phyloP scores from a whole-genome alignment of 2,888 invertebrate species.

The Lasioglossum malachurum region DNA sequence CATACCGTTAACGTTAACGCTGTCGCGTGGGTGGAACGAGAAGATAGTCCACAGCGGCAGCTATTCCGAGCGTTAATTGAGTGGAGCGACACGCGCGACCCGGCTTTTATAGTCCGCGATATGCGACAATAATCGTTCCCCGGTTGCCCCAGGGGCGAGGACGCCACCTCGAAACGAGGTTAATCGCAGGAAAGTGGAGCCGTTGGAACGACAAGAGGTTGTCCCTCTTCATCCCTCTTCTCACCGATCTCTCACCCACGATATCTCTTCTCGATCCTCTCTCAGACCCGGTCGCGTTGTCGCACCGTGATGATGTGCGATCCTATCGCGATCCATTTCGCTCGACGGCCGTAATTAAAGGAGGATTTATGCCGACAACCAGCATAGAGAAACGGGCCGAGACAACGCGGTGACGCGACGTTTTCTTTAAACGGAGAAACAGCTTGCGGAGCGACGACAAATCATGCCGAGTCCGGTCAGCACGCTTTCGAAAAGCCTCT shows the following conservation, averaged over 20 bases:
- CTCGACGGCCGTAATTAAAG: constrained; percentile 10
- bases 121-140: constrained; percentile 71
- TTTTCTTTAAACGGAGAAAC: constrained; percentile 13
- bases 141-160: constrained; percentile 77
- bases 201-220: constrained; percentile 7
- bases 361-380: constrained; percentile 24
- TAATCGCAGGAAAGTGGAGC: constrained; percentile 74
- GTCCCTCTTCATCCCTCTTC: background rate
- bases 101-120: constrained; percentile 49
- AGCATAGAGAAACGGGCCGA: constrained; percentile 9
- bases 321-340: constrained; percentile 47
- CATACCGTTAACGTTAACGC: constrained; percentile 21
- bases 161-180: constrained; percentile 79
- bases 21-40: constrained; percentile 30
- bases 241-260: constrained; percentile 34
- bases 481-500: background rate
- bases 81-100: constrained; percentile 34
- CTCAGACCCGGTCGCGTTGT: background rate
- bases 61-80: constrained; percentile 50
- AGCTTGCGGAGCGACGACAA: background rate
- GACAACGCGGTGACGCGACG: constrained; percentile 8
- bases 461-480: background rate
- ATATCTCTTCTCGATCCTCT: constrained; percentile 10
- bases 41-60: background rate
- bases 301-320: constrained; percentile 38